Evolutionary conservation across 92 coral and sea anemone genomes (phyloP), one percentile per base, ranked within the genome.

Genomic region (Zoanthus gigantus): DNA sequence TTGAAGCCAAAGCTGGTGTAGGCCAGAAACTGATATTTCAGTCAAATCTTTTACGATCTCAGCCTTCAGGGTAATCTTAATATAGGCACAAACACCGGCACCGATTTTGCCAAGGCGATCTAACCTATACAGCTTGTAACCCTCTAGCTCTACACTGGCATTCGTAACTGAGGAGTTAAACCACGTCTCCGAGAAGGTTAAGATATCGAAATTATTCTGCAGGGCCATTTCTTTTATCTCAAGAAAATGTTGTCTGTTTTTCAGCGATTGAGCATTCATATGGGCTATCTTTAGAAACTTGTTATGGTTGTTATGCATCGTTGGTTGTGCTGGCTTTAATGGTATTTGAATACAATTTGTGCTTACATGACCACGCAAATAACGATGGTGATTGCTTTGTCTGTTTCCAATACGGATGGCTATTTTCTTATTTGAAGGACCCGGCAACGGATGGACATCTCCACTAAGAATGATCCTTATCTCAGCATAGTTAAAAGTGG

Each of bases 81-180:
- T 75, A 37, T 82, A 88, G 17, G 91, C 86, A 29, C 91, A 88
- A n/a, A 76, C 69, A 29, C 84, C 69, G 11, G 42, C 84, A 4
- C 77, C 89, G 16, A 17, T 77, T 52, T 50, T 77, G 18, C 67
- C 29, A 2, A 71, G 34, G 2, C 77, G 34, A 47, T 86, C 76
- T 17, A 86, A 76, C 23, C 77, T 73, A 37, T 16, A 82, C 84
- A 90, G 29, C n/a, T 32, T 80, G 60, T 90, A 87, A 9, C 91
- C 93, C 1, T 75, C 57, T 13, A 76, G 16, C 16, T 76, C 44
- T 11, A 76, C 61, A 12, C 12, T 15, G 17, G 79, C 79, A 75
- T 75, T 75, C 9, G 79, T 16, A 47, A 46, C 79, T 12, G 79
- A 47, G 3, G 79, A 7, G 60, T 75, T 28, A 4, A 75, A 18